Conservation (phyloP, 35 echinoderm and acorn worm genomes). For the Apostichopus californicus region DNA sequence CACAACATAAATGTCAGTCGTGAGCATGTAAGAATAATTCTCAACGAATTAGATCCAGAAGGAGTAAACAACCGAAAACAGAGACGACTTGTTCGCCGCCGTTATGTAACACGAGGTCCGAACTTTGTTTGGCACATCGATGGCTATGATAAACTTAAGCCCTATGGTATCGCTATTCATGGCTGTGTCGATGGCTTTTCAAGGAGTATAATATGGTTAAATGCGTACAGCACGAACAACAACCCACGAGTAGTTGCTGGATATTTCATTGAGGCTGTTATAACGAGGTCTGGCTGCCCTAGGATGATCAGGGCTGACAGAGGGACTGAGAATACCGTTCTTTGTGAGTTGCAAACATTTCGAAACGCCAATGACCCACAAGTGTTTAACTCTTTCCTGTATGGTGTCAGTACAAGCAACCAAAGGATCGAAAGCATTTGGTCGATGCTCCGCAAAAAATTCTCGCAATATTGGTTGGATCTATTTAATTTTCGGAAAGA, state of each 20-base stretch:
- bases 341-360: background rate
- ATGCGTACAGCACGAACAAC: too few species aligned
- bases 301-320: slow-evolving; percentile 11
- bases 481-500: background rate
- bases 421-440: slow-evolving; percentile 9
- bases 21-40: slow-evolving; percentile 38
- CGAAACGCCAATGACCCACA: background rate
- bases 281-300: background rate
- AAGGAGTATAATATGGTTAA: too few species aligned
- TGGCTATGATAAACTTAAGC: too few species aligned
- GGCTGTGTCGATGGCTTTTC: too few species aligned
- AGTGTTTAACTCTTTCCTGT: background rate
- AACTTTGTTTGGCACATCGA: too few species aligned
- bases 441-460: slow-evolving; percentile 18
- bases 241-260: background rate
- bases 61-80: too few species aligned
- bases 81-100: too few species aligned
- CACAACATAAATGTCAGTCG: slow-evolving; percentile 23
- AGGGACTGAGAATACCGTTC: background rate
- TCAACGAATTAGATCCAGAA: slow-evolving; percentile 41
- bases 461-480: background rate
- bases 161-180: too few species aligned
- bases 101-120: too few species aligned
- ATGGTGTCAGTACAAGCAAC: slow-evolving; percentile 6
- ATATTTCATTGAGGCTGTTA: slow-evolving; percentile 21